Percentiles rank a stretch among this genome's conserved stretches.
phyloP scores from a whole-genome alignment of 1,140 invertebrate species.

The Dendroctonus valens region DNA sequence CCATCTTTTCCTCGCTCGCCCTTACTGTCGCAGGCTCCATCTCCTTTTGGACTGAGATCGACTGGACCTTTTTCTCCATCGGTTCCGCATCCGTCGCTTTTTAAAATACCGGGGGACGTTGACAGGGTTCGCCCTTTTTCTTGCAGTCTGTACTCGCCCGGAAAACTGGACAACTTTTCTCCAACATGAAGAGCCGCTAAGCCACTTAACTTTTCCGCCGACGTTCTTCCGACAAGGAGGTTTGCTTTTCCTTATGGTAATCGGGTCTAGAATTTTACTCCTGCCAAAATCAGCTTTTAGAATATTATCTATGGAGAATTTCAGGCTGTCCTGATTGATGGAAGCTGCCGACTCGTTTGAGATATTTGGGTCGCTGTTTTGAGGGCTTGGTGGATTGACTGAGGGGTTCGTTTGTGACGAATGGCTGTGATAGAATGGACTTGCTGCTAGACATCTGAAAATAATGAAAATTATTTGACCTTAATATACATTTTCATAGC shows the following conservation, averaged over 20 bases:
- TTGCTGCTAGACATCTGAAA: conserved; percentile 20
- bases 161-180: conserved; percentile 16
- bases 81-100: conserved; percentile 7
- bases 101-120: conserved; percentile 6
- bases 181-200: neutral
- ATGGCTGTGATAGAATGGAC: conserved; percentile 35
- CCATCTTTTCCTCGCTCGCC: conserved; percentile 39
- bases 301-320: conserved; percentile 92
- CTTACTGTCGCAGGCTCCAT: conserved; percentile 10
- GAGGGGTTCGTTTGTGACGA: conserved; percentile 28
- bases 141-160: conserved; percentile 23
- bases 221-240: conserved; percentile 31
- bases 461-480: neutral
- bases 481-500: neutral
- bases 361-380: conserved; percentile 44
- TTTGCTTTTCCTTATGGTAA: conserved; percentile 60
- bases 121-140: conserved; percentile 12
- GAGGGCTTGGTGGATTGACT: conserved; percentile 38
- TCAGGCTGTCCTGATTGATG: conserved; percentile 64
- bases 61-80: conserved; percentile 41
- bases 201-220: conserved; percentile 13
- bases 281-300: conserved; percentile 85
- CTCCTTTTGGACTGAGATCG: conserved; percentile 43
- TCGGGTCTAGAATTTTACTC: conserved; percentile 64
- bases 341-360: conserved; percentile 51